Conservation (phyloP, 2,888 invertebrate genomes). For the Terebella lapidaria region DNA sequence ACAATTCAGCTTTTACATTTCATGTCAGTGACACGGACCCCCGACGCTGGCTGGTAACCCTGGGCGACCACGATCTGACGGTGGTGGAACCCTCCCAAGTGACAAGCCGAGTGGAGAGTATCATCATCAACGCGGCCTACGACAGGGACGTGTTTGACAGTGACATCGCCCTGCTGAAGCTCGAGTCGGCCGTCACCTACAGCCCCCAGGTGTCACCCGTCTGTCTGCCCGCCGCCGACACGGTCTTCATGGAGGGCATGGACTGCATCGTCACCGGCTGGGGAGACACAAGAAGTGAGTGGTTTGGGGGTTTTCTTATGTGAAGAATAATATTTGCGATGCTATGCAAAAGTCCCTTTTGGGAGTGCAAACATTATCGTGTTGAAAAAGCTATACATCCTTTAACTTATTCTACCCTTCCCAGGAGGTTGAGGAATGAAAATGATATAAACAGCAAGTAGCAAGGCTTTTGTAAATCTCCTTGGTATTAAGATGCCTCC, state of each 20-base stretch:
- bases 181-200: background rate
- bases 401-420: too few species aligned
- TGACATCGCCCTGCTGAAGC: conserved; percentile 13
- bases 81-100: background rate
- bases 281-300: conserved; percentile 5
- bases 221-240: conserved; percentile 5
- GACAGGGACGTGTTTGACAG: background rate
- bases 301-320: too few species aligned
- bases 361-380: too few species aligned
- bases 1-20: too few species aligned
- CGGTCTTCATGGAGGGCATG: background rate
- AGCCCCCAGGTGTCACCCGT: conserved; percentile 2
- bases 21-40: conserved; percentile 1
- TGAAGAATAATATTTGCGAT: too few species aligned
- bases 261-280: conserved; percentile 5
- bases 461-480: too few species aligned
- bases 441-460: too few species aligned
- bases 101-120: background rate
- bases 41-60: background rate
- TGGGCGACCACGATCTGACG: background rate
- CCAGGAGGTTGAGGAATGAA: too few species aligned
- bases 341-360: too few species aligned
- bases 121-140: background rate
- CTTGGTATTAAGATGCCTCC: too few species aligned
- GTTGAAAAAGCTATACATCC: too few species aligned